These are phyloP conservation scores for Noctilio leporinus DNA, from an alignment of 2,113 vertebrate genomes.

Conservation along the genomic window DNA sequence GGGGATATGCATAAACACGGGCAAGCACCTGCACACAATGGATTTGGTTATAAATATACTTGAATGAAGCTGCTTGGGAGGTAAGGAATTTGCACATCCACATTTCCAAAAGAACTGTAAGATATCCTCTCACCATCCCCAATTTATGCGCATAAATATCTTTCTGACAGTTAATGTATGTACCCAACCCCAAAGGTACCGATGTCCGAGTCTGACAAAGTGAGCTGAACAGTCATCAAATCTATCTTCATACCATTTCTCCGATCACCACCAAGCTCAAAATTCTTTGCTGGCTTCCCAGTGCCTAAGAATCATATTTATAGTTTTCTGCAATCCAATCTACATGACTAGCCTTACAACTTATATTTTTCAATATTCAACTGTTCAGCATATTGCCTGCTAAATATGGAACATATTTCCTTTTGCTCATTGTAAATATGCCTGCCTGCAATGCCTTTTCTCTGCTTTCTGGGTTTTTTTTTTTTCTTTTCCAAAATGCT, in stretches of 20 bases:
- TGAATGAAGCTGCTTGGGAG: background rate
- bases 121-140: background rate
- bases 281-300: background rate
- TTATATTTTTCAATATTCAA: background rate
- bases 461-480: background rate
- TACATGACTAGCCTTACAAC: background rate
- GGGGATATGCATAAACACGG: no score
- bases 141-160: background rate
- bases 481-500: background rate
- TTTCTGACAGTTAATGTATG: background rate
- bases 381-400: background rate
- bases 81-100: background rate
- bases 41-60: background rate
- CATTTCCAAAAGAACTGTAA: background rate
- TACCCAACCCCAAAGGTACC: background rate
- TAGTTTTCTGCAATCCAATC: background rate
- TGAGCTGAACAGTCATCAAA: background rate
- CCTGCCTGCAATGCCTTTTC: background rate
- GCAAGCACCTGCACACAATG: accelerated
- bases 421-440: background rate
- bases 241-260: background rate
- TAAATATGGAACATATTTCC: background rate
- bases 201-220: background rate
- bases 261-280: background rate
- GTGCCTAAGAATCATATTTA: background rate